phyloP scores from a whole-genome alignment of 2,113 vertebrate species.

The Podarcis muralis region DNA sequence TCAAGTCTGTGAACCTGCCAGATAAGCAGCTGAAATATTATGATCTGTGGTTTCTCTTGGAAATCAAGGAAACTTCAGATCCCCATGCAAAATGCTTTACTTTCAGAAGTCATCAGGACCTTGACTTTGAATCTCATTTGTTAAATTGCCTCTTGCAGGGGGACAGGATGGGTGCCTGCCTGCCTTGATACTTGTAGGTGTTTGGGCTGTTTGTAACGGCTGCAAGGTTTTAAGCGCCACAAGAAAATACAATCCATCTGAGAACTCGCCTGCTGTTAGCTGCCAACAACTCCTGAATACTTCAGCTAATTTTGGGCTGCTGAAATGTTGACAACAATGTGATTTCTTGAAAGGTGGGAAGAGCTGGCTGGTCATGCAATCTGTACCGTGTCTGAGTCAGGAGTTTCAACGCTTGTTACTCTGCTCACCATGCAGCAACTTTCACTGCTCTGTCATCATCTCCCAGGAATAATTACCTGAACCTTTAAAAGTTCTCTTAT shows the following conservation, averaged over 20 bases:
- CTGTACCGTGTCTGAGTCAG: conserved; percentile 75
- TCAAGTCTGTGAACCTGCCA: not conserved
- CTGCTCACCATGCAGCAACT: conserved; percentile 61
- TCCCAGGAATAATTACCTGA: conserved; percentile 77
- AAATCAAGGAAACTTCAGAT: not conserved
- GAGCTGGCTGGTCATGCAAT: conserved; percentile 77
- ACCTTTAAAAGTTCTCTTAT: conserved; percentile 62
- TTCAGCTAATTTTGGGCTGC: conserved; percentile 81
- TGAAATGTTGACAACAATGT: conserved; percentile 79
- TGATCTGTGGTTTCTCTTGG: not conserved
- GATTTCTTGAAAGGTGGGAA: conserved; percentile 86
- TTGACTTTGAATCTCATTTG: not conserved
- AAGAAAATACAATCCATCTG: conserved; percentile 42
- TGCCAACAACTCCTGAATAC: conserved; percentile 84
- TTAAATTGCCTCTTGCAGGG: not conserved
- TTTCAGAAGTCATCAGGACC: not conserved
- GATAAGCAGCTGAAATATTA: not conserved
- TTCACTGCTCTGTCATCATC: conserved; percentile 65
- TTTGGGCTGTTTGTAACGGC: not conserved
- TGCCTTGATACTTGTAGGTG: not conserved
- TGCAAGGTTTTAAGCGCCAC: conserved; percentile 12
- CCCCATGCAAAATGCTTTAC: not conserved
- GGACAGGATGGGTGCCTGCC: not conserved
- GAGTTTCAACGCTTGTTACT: conserved; percentile 62
- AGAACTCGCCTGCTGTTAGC: conserved; percentile 67